Percentiles rank a stretch among this genome's conserved stretches.
Evolutionary conservation across 2,797 vertebrate genomes (phyloP).

Genomic region (Coluber constrictor): DNA sequence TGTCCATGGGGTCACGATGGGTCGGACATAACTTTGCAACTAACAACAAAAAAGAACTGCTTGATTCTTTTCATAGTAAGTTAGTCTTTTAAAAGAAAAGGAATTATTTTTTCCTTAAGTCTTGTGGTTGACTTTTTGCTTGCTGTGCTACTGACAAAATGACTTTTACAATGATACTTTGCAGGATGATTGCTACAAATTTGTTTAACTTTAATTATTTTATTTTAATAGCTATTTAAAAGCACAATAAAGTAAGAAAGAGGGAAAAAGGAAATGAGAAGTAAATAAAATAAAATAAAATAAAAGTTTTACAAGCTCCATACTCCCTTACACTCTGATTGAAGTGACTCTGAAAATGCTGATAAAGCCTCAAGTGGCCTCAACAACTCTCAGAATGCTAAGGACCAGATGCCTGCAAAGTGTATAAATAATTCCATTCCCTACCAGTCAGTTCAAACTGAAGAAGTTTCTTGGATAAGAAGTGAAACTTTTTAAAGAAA

Average conservation of each 20-base stretch:
- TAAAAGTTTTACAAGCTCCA: not conserved
- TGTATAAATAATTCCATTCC: not conserved
- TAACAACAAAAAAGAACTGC: not conserved
- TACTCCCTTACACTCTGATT: not conserved
- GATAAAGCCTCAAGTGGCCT: not conserved
- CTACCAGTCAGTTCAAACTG: not conserved
- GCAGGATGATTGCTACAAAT: not conserved
- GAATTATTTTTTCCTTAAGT: slow-evolving; percentile 6
- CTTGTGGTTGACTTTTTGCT: slow-evolving; percentile 22
- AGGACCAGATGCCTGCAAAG: not conserved
- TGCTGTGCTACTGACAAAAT: not conserved
- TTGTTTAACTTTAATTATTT: not conserved
- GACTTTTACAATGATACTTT: not conserved
- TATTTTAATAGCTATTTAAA: not conserved
- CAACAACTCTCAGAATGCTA: not conserved
- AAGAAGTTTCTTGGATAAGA: not conserved
- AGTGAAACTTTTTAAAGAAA: not conserved
- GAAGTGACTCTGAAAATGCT: not conserved
- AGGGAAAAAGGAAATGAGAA: not conserved
- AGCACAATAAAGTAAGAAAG: not conserved
- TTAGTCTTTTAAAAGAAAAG: not conserved
- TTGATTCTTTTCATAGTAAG: slow-evolving; percentile 18
- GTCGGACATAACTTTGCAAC: too few relatives aligned
- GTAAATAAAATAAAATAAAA: not conserved
- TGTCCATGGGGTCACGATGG: too few relatives aligned